Evolutionary conservation across 2,888 invertebrate genomes (phyloP), one percentile per base, ranked within the genome.

Genomic region (Eristalinus sepulchralis): DNA sequence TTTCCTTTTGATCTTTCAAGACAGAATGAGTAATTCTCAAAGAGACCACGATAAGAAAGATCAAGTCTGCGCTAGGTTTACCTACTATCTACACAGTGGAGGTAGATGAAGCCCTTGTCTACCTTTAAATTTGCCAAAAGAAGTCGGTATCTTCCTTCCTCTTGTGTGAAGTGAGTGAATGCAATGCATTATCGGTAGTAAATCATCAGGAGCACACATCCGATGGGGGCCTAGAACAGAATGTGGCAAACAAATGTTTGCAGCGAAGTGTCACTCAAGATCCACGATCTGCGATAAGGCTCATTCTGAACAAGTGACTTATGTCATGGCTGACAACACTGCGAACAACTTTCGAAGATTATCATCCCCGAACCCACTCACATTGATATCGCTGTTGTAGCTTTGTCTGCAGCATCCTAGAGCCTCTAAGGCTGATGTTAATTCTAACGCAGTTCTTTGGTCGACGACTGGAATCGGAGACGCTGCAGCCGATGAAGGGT

Each of bases 331-430:
- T 47, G 47, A 47, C 47, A 47, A 17, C 47, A 47, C 47, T 6
- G 47, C 63, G 27, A 36, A 66, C 66, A 47, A 22, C 31, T 47
- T 47, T 47, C 11, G 24, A 24, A 24, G 34, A 59, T 8, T 60
- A n/a, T 31, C 24, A 73, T 24, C 13, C 27, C 8, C 47, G 8
- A 47, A 47, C 8, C 8, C 59, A 89, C 86, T 88, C 87, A 93
- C 91, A 95, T 95, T n/a, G 95, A 95, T 85, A 97, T 96, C 47
- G 97, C 96, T 72, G 95, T 95, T 33, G 97, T 96, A 0, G 97
- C 96, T 92, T 98, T 81, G 94, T 94, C 91, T 97, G 96, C 88
- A 96, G 92, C 90, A 95, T 95, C 88, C 95, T 88, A 97, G 93
- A 72, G 95, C 95, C 89, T 97, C 96, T 89, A 97, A 93, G 0